Base-by-base conservation (phyloP, 2,113 vertebrate genomes). In the Sceloporus undulatus region DNA sequence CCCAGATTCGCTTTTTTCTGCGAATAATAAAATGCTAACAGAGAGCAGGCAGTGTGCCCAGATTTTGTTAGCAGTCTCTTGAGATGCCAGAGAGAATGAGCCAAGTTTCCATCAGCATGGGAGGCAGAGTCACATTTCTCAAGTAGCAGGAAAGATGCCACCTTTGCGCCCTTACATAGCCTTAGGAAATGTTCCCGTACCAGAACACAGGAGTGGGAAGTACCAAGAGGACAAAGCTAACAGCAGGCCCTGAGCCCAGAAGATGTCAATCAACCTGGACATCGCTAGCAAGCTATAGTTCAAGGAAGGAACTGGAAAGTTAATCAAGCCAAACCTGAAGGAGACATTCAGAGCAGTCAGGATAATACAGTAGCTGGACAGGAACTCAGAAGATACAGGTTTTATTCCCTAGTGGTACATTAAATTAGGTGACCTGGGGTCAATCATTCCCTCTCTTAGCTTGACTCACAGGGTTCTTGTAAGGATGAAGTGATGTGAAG, bases 41-140 rank as follows among this genome's bases (percentile, higher is more conserved):
- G 79, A 87, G 79, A 18, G 18, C 70, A n/a, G 86, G 70, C 79
- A 8, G 38, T 27, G 11, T 87, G 86, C 86, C 86, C 29, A 19
- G 86, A 66, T 34, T 76, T n/a, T 38, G 56, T 48, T 52, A 82
- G 71, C 70, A 25, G 71, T 71, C 52, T 40, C 73, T n/a, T 66
- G 70, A 76, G 75, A 65, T 6, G 86, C 70, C 86, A 65, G 38
- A 18, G 42, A 25, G 54, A 66, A 27, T 27, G 18, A 40, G 86
- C 86, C 86, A 87, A 76, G 40, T 78, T 48, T 48, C 84, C 74
- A 68, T 56, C 84, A 52, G 38, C 27, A 11, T 13, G 4, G 62
- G 62, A 78, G 59, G 66, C 74, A n/a, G 54, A 81, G 27, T 34
- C 7, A 4, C 19, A 3, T 25, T 62, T 75, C 80, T 76, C 56